Evolutionary conservation across 1,140 invertebrate genomes (phyloP).

Genomic region (Drosophila aff.): DNA sequence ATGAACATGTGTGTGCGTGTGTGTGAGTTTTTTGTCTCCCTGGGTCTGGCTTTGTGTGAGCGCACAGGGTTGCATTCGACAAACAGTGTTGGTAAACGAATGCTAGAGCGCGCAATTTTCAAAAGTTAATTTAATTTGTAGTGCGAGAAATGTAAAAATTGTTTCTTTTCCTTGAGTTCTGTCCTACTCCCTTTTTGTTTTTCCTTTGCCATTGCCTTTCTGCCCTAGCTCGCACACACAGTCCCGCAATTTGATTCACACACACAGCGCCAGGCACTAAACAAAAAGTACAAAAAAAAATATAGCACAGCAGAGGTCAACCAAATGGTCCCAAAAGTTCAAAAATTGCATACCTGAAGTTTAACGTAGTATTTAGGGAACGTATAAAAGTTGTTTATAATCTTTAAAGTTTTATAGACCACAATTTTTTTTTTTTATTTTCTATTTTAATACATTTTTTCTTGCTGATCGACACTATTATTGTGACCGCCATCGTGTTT

Average conservation of each 20-base stretch:
- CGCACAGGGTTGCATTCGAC: conserved; percentile 36
- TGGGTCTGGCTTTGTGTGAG: conserved; percentile 23
- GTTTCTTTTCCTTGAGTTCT: conserved; percentile 14
- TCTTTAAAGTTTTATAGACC: too few relatives aligned
- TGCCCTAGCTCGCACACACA: conserved; percentile 26
- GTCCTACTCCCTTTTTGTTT: conserved; percentile 31
- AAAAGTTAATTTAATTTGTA: conserved; percentile 38
- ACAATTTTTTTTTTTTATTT: too few relatives aligned
- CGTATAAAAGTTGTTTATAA: background rate
- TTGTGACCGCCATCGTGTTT: background rate
- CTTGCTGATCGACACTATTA: background rate
- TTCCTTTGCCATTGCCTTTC: conserved; percentile 31
- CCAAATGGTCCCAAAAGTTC: background rate
- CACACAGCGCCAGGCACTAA: conserved; percentile 9
- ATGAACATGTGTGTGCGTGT: conserved; percentile 20
- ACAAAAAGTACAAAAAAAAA: conserved; percentile 6
- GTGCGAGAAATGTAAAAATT: conserved; percentile 12
- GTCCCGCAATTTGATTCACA: conserved; percentile 14
- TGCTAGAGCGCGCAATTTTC: conserved; percentile 45
- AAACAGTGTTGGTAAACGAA: conserved; percentile 64
- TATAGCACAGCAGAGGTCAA: conserved; percentile 7
- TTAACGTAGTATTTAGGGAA: background rate
- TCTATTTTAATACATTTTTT: background rate
- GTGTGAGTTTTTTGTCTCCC: conserved; percentile 33
- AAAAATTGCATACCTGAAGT: background rate